Evolutionary conservation across 2,888 invertebrate species (phyloP).

Genomic region (Caenorhabditis sp.): DNA sequence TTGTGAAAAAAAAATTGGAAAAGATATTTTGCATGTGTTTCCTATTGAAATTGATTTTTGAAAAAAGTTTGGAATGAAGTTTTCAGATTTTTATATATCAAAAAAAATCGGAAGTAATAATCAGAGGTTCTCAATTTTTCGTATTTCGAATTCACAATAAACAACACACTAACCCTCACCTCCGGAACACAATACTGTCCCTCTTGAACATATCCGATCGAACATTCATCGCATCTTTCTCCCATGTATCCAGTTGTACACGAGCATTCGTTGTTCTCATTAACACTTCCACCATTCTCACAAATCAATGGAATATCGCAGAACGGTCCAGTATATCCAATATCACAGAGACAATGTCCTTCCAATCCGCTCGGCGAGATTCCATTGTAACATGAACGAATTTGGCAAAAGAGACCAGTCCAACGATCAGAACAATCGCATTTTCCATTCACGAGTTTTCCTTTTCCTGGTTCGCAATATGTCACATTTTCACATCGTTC

Average conservation of each 20-base stretch:
- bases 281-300: conserved; percentile 48
- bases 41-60: too few species aligned
- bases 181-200: conserved; percentile 48
- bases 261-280: conserved; percentile 51
- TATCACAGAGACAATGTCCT: conserved; percentile 55
- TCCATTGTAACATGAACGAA: conserved; percentile 55
- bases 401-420: conserved; percentile 54
- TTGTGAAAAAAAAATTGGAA: too few species aligned
- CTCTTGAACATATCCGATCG: conserved; percentile 41
- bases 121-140: too few species aligned
- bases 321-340: conserved; percentile 55
- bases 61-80: too few species aligned
- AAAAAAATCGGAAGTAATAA: too few species aligned
- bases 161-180: conserved; percentile 26
- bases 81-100: too few species aligned
- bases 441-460: conserved; percentile 51
- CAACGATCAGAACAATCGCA: conserved; percentile 52
- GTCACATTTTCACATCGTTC: conserved; percentile 55
- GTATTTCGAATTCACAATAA: too few species aligned
- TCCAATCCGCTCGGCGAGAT: conserved; percentile 52
- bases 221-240: conserved; percentile 49
- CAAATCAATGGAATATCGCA: conserved; percentile 54
- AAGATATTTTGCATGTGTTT: too few species aligned
- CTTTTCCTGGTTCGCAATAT: conserved; percentile 55
- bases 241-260: conserved; percentile 50